phyloP scores from a whole-genome alignment of 2,888 invertebrate genomes.

The Sipha maydis region DNA sequence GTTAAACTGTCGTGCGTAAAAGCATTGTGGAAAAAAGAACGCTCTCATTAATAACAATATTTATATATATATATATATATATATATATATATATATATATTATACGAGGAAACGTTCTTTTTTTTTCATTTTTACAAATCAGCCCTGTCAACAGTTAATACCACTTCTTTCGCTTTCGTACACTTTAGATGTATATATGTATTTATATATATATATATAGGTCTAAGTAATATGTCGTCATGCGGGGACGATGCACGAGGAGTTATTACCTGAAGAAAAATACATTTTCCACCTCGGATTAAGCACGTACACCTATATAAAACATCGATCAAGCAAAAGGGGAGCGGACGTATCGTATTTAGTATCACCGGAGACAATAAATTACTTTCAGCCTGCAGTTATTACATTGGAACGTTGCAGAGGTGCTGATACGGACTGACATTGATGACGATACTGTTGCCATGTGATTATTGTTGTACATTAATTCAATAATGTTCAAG shows the following conservation, averaged over 20 bases:
- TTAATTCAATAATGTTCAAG: neutral
- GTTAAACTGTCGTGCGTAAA: neutral
- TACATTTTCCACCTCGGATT: slow-evolving; percentile 8
- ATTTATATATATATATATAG: too few species aligned
- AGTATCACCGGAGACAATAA: neutral
- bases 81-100: too few species aligned
- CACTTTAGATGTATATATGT: neutral
- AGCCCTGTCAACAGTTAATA: slow-evolving; percentile 20
- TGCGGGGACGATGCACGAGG: neutral
- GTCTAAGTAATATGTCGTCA: neutral
- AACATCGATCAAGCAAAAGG: neutral
- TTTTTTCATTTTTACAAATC: slow-evolving; percentile 19
- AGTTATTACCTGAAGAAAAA: slow-evolving; percentile 28
- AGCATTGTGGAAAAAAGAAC: neutral
- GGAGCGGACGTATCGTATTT: neutral
- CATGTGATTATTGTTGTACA: neutral
- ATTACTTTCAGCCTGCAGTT: neutral
- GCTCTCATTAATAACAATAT: neutral
- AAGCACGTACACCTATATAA: slow-evolving; percentile 10
- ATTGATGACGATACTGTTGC: neutral
- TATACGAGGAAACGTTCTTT: neutral
- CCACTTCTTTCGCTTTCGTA: neutral
- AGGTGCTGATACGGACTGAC: neutral
- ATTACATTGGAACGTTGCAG: neutral
- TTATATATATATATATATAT: neutral